Conservation (phyloP, 2,888 invertebrate species). For the Chrysodeixis includens region DNA sequence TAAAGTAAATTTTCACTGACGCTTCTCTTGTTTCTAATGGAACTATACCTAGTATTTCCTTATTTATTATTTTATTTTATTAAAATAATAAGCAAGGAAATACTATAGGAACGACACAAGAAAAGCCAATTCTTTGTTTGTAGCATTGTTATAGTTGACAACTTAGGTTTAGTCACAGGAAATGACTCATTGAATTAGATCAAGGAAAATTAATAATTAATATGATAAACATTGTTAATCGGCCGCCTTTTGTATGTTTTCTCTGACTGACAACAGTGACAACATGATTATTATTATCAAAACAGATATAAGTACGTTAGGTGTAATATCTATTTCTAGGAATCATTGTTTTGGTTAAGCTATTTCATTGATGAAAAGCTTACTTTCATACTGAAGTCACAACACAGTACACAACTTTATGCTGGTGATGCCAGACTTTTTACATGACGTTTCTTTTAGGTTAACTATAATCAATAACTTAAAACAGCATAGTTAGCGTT, state of each 20-base stretch:
- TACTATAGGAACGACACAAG: not conserved
- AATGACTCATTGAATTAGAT: not conserved
- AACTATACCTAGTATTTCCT: no score
- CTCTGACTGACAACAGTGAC: not conserved
- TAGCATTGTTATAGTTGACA: not conserved
- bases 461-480: no score
- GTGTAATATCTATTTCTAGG: not conserved
- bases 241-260: not conserved
- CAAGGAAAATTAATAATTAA: constrained; percentile 1
- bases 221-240: not conserved
- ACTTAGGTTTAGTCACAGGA: not conserved
- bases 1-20: no score
- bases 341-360: not conserved
- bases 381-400: no score
- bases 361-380: not conserved
- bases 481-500: no score
- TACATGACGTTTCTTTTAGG: no score
- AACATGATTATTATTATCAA: no score
- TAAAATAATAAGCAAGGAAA: no score
- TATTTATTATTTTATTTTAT: no score
- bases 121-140: not conserved
- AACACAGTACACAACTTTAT: no score
- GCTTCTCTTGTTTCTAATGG: no score
- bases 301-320: not conserved
- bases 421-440: no score